Conservation (phyloP, 2,888 invertebrate genomes). For the Polylopha cassiicola region DNA sequence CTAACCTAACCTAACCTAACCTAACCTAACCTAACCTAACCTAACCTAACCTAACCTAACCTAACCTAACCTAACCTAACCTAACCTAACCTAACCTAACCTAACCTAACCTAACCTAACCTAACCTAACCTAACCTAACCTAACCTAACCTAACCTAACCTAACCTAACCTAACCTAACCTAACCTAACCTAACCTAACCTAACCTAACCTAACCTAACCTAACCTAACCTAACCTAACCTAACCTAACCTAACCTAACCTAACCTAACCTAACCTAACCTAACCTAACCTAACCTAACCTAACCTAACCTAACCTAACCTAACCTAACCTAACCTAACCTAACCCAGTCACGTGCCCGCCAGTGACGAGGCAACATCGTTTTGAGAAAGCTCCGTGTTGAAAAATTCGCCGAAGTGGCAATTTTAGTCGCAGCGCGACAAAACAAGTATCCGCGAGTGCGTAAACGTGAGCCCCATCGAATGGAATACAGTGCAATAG, state of each 20-base stretch:
- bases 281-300: slow-evolving; percentile 27
- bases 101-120: slow-evolving; percentile 17
- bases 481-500: too few species aligned
- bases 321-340: slow-evolving; percentile 28
- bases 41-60: slow-evolving; percentile 17
- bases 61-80: slow-evolving; percentile 17
- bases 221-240: slow-evolving; percentile 30
- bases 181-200: slow-evolving; percentile 30
- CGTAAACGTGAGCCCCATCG: too few species aligned
- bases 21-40: slow-evolving; percentile 17
- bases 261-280: slow-evolving; percentile 18
- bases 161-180: slow-evolving; percentile 29
- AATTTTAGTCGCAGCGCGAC: too few species aligned
- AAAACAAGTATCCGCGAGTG: too few species aligned
- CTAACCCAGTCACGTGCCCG: too few species aligned
- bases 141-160: slow-evolving; percentile 17
- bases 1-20: slow-evolving; percentile 17
- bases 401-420: too few species aligned
- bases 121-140: slow-evolving; percentile 17
- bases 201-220: slow-evolving; percentile 30
- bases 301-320: slow-evolving; percentile 27
- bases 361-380: too few species aligned
- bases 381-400: too few species aligned
- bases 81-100: slow-evolving; percentile 17
- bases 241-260: slow-evolving; percentile 20